A percentile compares a stretch with the other conserved stretches of the same genome.
These are phyloP conservation scores for Mesaphorura yosii DNA, from an alignment of 1,140 invertebrate species.

Conservation along the genomic window DNA sequence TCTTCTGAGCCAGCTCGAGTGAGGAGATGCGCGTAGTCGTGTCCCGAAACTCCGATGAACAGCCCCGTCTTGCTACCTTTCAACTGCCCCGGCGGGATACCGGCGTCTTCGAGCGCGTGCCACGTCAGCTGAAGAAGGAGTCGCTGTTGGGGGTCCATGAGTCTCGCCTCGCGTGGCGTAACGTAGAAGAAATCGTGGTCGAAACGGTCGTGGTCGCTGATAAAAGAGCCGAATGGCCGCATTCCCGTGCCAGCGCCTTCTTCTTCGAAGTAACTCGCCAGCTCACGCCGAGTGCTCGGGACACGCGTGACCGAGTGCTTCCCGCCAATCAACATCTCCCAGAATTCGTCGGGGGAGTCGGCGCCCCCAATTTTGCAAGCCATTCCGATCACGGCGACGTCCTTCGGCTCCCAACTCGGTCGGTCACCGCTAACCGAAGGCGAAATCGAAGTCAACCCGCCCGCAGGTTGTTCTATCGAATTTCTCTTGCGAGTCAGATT, in stretches of 20 bases:
- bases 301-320: not conserved
- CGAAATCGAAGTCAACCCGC: too few species aligned
- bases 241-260: not conserved
- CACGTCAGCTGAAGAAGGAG: not conserved
- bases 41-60: not conserved
- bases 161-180: not conserved
- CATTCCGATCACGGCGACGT: not conserved
- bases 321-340: not conserved
- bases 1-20: not conserved
- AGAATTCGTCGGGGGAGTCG: conserved; percentile 1
- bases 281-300: not conserved
- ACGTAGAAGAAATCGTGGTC: not conserved
- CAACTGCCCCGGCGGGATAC: not conserved
- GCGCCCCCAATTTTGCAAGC: not conserved
- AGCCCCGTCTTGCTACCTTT: not conserved
- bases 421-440: too few species aligned
- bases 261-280: not conserved
- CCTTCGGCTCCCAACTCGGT: not conserved
- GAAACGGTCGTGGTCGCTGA: not conserved
- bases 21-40: not conserved
- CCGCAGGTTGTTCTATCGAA: too few species aligned
- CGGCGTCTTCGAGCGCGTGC: not conserved
- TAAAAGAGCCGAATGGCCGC: not conserved
- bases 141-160: not conserved
- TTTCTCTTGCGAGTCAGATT: too few species aligned